Evolutionary conservation across 2,797 vertebrate species (phyloP), one percentile per base, ranked within the genome.

Genomic region (Benthosema pterotum): DNA sequence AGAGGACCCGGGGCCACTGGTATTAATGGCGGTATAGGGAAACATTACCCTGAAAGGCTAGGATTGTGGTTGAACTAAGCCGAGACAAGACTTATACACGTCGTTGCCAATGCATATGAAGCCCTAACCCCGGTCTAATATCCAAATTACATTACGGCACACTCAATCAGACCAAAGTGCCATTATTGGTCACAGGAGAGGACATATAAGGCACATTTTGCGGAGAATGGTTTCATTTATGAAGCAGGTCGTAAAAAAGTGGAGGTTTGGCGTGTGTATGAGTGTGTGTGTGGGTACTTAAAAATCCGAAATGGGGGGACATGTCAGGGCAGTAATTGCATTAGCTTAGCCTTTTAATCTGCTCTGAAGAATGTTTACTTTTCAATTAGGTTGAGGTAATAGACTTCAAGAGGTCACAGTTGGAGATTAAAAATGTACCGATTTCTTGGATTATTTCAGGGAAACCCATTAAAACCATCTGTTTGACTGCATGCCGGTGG

Each of bases 151-250:
- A 86, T 82, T 89, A 85, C 71, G 83, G 81, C 83, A 71, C 80
- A 78, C 79, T 78, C 75, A 81, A 72, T 83, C 83, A 82, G 78
- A 56, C 55, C 52, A 16, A 59, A 72, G 75, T 60, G 64, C 73
- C 78, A 71, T 89, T 89, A 90, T 67, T 85, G 81, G 80, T 74
- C 90, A 88, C 88, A 73, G 65, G 90, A 89, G 89, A 85, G 82
- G 86, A 88, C 83, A 77, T 69, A 72, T n/a, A n/a, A n/a, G 80
- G 73, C 88, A 88, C 79, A 75, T 86, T 89, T n/a, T 69, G 60
- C 14, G 14, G 72, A 88, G 87, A 91, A 90, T 84, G 86, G 86
- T 77, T 89, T 89, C 87, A 87, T 92, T 92, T 89, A 91, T 88
- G 79, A 84, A 90, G 86, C 75, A 72, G 84, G 72, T 87, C 67